Evolutionary conservation across 2,797 vertebrate species (phyloP).

Genomic region (Psittacula derbiana): DNA sequence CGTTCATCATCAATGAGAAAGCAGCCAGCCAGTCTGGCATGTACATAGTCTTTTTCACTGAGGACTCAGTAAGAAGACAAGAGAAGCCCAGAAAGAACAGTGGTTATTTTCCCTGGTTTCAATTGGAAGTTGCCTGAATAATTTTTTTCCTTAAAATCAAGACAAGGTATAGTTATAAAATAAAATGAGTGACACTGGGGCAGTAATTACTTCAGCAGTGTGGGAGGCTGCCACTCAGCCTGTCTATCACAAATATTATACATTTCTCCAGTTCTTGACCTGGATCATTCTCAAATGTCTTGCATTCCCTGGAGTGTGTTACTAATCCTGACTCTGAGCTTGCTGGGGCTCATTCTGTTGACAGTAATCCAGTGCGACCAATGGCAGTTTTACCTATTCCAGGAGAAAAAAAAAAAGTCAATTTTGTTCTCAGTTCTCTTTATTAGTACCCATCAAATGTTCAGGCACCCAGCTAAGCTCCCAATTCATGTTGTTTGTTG

Average conservation of each 20-base stretch:
- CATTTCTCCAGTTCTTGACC: not conserved
- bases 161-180: not conserved
- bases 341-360: not conserved
- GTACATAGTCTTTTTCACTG: not conserved
- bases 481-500: not conserved
- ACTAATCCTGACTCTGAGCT: not conserved
- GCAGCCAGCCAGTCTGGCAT: conserved; percentile 58
- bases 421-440: not conserved
- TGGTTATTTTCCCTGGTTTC: not conserved
- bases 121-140: not conserved
- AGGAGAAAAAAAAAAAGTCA: not conserved
- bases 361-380: not conserved
- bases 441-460: not conserved
- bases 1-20: conserved; percentile 25
- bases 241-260: not conserved
- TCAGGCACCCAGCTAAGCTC: not conserved
- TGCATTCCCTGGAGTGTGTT: not conserved
- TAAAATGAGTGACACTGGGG: not conserved
- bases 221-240: not conserved
- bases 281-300: not conserved
- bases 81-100: not conserved
- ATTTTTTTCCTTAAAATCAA: conserved; percentile 1
- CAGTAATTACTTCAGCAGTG: not conserved
- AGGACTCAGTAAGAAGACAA: not conserved
- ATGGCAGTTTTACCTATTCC: not conserved